Conservation (phyloP, 2,888 invertebrate genomes). For the Proisotoma minuta region DNA sequence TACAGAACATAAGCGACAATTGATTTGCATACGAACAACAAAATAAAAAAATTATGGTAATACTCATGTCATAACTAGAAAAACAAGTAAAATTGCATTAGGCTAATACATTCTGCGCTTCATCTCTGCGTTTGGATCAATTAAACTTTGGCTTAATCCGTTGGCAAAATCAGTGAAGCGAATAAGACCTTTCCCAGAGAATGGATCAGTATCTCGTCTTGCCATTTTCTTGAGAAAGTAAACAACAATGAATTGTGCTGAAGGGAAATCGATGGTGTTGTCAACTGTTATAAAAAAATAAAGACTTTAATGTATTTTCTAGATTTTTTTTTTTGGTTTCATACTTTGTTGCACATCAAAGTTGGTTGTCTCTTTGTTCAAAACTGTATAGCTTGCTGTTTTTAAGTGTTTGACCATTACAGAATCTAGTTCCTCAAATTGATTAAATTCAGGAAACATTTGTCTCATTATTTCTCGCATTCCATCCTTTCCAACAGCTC, state of each 20-base stretch:
- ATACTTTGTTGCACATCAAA: constrained; percentile 37
- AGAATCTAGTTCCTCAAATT: constrained; percentile 26
- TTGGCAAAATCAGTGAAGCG: constrained; percentile 16
- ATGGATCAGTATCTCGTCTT: constrained; percentile 19
- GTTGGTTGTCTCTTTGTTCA: constrained; percentile 31
- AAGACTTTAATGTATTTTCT: not conserved
- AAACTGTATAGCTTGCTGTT: constrained; percentile 28
- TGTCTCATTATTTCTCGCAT: constrained; percentile 27
- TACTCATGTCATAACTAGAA: not conserved
- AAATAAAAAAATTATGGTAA: too few relatives aligned
- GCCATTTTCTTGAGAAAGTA: constrained; percentile 32
- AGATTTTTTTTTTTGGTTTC: constrained; percentile 1
- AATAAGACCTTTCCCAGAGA: constrained; percentile 20
- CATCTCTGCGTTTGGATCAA: constrained; percentile 9
- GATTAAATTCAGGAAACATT: constrained; percentile 33
- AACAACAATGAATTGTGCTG: constrained; percentile 31
- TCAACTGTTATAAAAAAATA: constrained; percentile 21
- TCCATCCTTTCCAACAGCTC: constrained; percentile 23
- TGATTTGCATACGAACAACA: too few relatives aligned
- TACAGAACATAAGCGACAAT: too few relatives aligned
- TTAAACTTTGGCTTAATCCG: not conserved
- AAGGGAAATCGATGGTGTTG: constrained; percentile 37
- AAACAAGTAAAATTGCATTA: not conserved
- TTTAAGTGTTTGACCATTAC: constrained; percentile 22
- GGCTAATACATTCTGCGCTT: constrained; percentile 10